Evolutionary conservation across 1,140 invertebrate species (phyloP).

Genomic region (Eufriesea mexicana): DNA sequence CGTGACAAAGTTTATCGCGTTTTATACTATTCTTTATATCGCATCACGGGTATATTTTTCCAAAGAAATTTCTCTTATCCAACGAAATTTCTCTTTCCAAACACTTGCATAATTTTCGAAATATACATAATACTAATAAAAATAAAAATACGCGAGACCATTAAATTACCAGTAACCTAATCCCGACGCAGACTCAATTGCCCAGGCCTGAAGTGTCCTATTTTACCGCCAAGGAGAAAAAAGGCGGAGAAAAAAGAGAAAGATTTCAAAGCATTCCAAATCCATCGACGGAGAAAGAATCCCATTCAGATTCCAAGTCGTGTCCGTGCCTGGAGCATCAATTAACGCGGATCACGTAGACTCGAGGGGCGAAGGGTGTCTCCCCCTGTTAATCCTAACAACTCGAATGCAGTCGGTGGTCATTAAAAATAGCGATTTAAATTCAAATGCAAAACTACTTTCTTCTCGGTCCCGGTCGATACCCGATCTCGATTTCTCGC

Average conservation of each 20-base stretch:
- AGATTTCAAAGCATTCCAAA: not conserved
- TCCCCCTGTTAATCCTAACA: conserved; percentile 3
- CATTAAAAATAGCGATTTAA: conserved; percentile 31
- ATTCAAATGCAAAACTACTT: conserved; percentile 29
- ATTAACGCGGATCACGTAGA: conserved; percentile 35
- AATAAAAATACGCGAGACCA: no score
- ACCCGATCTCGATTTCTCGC: not conserved
- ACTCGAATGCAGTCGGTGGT: conserved; percentile 6
- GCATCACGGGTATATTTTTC: no score
- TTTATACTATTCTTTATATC: no score
- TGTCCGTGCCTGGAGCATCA: not conserved
- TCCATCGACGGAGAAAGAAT: not conserved
- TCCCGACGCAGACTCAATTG: no score
- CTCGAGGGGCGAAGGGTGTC: not conserved
- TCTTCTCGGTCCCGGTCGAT: not conserved
- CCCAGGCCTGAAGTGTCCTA: no score
- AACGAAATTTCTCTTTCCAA: no score
- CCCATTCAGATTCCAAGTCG: not conserved
- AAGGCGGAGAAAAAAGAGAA: not conserved
- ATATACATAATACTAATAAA: no score
- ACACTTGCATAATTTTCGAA: no score
- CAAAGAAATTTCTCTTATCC: no score
- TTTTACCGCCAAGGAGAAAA: not conserved
- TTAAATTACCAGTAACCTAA: no score
- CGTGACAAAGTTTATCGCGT: no score